Conservation (phyloP, 2,888 invertebrate genomes). For the Cheiracanthium punctorium region DNA sequence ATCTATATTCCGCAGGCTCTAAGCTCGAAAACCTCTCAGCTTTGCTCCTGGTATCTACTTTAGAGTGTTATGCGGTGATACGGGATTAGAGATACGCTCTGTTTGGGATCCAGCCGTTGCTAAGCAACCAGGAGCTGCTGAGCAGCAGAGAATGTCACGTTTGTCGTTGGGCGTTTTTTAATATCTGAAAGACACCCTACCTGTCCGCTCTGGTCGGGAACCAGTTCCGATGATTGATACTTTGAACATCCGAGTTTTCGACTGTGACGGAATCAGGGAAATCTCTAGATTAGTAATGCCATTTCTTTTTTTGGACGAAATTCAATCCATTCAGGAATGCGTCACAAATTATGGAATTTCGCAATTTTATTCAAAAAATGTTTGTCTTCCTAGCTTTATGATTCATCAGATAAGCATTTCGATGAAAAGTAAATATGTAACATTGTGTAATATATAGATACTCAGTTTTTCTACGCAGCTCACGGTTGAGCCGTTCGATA, state of each 20-base stretch:
- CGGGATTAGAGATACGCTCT: background rate
- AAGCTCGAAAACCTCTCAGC: background rate
- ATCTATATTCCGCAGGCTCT: background rate
- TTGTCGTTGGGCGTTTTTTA: background rate
- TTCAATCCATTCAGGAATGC: too few relatives aligned
- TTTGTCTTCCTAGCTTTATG: too few relatives aligned
- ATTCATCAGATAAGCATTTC: too few relatives aligned
- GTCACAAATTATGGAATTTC: too few relatives aligned
- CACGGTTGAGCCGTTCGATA: too few relatives aligned
- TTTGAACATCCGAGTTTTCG: background rate
- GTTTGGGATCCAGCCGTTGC: conserved; percentile 2
- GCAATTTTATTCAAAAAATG: too few relatives aligned
- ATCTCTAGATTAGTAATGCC: background rate
- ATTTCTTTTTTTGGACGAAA: too few relatives aligned
- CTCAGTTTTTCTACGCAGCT: too few relatives aligned
- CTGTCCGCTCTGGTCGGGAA: background rate
- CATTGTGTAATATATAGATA: too few relatives aligned
- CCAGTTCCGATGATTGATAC: background rate
- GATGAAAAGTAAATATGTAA: too few relatives aligned
- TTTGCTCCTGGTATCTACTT: background rate
- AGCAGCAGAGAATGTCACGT: background rate
- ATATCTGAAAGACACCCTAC: background rate
- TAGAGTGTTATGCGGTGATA: background rate
- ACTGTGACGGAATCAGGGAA: background rate
- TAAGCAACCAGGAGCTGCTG: background rate